phyloP scores from a whole-genome alignment of 2,113 vertebrate species.

The Pyrgilauda ruficollis region DNA sequence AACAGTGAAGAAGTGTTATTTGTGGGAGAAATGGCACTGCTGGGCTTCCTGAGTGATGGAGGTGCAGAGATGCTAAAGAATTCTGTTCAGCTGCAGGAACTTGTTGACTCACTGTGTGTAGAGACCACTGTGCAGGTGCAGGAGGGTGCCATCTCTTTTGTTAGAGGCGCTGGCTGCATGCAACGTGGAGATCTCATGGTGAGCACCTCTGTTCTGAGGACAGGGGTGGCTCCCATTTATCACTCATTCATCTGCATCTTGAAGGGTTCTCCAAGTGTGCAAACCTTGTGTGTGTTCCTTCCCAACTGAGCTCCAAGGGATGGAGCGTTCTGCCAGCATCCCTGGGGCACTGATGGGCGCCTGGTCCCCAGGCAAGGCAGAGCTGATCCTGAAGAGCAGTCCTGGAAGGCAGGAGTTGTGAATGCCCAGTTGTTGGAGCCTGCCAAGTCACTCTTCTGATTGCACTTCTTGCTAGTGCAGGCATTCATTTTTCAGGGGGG shows the following conservation, averaged over 20 bases:
- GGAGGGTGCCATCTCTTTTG: background rate
- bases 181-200: fast-evolving
- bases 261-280: background rate
- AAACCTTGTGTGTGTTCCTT: background rate
- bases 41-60: background rate
- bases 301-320: background rate
- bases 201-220: background rate
- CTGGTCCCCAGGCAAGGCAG: background rate
- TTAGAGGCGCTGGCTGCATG: background rate
- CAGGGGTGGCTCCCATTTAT: background rate
- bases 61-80: background rate
- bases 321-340: background rate
- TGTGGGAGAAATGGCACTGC: background rate
- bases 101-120: background rate
- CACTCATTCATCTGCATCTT: fast-evolving
- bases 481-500: background rate
- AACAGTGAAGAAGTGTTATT: background rate
- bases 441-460: fast-evolving
- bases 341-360: background rate
- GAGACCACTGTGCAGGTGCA: background rate
- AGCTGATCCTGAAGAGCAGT: background rate
- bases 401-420: background rate
- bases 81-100: background rate
- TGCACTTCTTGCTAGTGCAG: background rate
- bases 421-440: background rate